phyloP scores from a whole-genome alignment of 2,797 vertebrate genomes.

The Chloroceryle inda region DNA sequence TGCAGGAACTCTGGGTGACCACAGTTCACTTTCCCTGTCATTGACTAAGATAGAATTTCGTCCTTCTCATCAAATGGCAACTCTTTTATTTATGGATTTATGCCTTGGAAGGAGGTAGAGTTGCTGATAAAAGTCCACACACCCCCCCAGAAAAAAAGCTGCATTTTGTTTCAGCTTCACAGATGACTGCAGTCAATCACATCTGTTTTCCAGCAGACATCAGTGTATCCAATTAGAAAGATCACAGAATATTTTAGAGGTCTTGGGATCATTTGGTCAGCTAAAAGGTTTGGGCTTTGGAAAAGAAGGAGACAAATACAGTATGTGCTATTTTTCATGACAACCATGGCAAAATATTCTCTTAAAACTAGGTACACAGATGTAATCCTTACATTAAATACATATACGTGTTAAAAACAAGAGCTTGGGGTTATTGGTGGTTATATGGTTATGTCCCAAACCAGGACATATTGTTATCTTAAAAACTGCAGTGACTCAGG shows the following conservation, averaged over 20 bases:
- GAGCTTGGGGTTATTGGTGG: background rate
- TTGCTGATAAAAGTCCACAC: slow-evolving; percentile 58
- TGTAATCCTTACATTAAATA: background rate
- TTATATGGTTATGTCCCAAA: no score
- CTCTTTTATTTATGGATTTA: slow-evolving; percentile 41
- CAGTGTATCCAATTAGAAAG: slow-evolving; percentile 59
- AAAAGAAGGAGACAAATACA: slow-evolving; percentile 22
- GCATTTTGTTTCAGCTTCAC: slow-evolving; percentile 42
- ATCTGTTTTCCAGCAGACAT: slow-evolving; percentile 68
- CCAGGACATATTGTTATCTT: background rate
- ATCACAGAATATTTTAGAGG: slow-evolving; percentile 61
- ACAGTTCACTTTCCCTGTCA: slow-evolving; percentile 61
- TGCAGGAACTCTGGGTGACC: slow-evolving; percentile 49
- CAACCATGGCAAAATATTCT: background rate
- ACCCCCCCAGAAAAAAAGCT: slow-evolving; percentile 7
- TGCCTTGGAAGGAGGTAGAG: slow-evolving; percentile 45
- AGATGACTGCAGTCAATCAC: slow-evolving; percentile 59
- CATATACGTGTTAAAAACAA: fast-evolving
- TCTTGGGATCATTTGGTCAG: slow-evolving; percentile 46
- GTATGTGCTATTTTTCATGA: background rate
- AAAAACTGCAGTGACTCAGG: background rate
- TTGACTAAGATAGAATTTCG: slow-evolving; percentile 51
- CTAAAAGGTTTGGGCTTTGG: slow-evolving; percentile 42
- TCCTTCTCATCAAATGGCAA: slow-evolving; percentile 57
- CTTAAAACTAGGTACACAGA: background rate